A percentile compares a stretch with the other conserved stretches of the same genome.
Conservation (phyloP, 2,113 vertebrate species). For the Pandion haliaetus region DNA sequence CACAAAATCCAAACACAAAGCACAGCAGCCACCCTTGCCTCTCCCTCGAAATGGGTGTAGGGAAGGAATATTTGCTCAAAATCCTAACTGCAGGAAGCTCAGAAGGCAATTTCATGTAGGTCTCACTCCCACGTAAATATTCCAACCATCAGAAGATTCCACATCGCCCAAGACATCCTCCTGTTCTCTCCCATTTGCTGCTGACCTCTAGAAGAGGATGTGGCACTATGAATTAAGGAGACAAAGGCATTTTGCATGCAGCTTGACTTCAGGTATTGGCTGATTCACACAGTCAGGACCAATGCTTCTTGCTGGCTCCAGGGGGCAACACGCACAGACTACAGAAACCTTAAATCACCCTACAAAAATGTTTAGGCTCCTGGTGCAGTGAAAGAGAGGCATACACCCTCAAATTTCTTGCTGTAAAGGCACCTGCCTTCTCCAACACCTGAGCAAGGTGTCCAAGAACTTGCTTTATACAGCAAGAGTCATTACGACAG, state of each 20-base stretch:
- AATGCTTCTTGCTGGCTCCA: not conserved
- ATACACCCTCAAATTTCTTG: not conserved
- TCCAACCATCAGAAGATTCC: not conserved
- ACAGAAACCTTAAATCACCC: not conserved
- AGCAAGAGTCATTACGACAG: not conserved
- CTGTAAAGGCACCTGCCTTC: not conserved
- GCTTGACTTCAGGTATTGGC: not conserved
- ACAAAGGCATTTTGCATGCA: not conserved
- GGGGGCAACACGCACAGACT: not conserved
- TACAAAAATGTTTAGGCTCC: not conserved
- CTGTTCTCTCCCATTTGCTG: not conserved
- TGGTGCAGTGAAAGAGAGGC: not conserved
- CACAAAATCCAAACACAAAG: not conserved
- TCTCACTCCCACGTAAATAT: fast-evolving
- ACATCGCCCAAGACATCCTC: not conserved
- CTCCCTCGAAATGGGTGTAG: not conserved
- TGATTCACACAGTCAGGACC: not conserved
- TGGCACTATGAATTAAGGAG: not conserved
- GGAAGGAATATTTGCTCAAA: not conserved
- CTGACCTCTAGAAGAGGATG: not conserved
- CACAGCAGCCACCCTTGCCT: not conserved
- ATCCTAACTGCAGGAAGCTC: not conserved
- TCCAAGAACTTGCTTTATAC: not conserved
- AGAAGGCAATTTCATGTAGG: not conserved
- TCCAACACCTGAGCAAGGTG: not conserved